Evolutionary conservation across 2,888 invertebrate genomes (phyloP).

Genomic region (Catocala sponsa): DNA sequence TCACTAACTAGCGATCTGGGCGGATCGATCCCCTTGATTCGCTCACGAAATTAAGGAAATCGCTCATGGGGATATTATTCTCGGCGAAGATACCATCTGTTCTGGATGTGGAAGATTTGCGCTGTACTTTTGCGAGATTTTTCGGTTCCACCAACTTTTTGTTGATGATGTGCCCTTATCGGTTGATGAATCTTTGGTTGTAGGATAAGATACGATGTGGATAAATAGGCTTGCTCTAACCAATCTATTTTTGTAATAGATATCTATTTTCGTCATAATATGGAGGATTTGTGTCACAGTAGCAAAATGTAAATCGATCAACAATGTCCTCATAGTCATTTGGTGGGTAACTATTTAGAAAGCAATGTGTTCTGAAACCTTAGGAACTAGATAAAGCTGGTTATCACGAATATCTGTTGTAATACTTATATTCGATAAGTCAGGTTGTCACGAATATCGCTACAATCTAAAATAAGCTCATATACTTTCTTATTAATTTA

Average conservation of each 20-base stretch:
- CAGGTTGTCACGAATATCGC: too few relatives aligned
- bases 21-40: conserved; percentile 85
- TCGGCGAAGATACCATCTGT: conserved; percentile 70
- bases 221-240: conserved; percentile 9
- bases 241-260: conserved; percentile 1
- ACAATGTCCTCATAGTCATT: too few relatives aligned
- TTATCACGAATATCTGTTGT: too few relatives aligned
- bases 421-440: too few relatives aligned
- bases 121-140: conserved; percentile 64
- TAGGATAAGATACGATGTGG: conserved; percentile 22
- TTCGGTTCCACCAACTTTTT: conserved; percentile 55
- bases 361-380: too few relatives aligned
- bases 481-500: too few relatives aligned
- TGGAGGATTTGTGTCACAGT: conserved; percentile 18
- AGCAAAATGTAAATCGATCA: too few relatives aligned
- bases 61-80: conserved; percentile 88
- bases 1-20: conserved; percentile 85
- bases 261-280: neutral
- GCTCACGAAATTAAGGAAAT: conserved; percentile 88
- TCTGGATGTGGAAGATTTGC: conserved; percentile 71
- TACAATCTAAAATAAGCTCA: too few relatives aligned
- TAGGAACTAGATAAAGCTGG: too few relatives aligned
- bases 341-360: too few relatives aligned
- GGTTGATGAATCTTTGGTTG: conserved; percentile 41
- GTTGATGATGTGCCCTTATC: conserved; percentile 43